Conservation (phyloP, 2,797 vertebrate genomes). For the Sebastes matsubarae region DNA sequence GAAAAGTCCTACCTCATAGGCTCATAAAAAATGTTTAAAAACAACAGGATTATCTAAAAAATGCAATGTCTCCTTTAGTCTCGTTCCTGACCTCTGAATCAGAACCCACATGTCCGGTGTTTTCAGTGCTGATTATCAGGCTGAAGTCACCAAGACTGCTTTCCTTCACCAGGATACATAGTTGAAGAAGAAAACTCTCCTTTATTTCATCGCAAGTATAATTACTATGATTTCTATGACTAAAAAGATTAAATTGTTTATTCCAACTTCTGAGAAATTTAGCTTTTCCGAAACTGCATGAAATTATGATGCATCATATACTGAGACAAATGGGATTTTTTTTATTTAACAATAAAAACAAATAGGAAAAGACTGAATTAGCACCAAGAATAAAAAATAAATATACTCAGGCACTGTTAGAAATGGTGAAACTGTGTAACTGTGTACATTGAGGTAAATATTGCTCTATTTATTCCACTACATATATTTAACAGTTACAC, state of each 20-base stretch:
- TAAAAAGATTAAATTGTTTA: neutral
- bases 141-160: neutral
- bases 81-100: slow-evolving; percentile 12
- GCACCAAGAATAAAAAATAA: neutral
- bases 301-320: neutral
- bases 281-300: neutral
- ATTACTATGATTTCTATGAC: neutral
- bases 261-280: neutral
- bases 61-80: neutral
- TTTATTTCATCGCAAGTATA: neutral
- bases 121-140: neutral
- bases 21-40: slow-evolving; percentile 14
- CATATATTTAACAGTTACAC: neutral
- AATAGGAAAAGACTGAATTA: neutral
- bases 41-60: slow-evolving; percentile 7
- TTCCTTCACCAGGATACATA: neutral
- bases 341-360: neutral
- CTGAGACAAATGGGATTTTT: neutral
- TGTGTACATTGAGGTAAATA: neutral
- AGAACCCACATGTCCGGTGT: neutral
- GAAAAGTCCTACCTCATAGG: slow-evolving; percentile 10
- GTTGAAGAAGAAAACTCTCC: neutral
- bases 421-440: neutral
- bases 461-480: neutral
- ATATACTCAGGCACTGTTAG: neutral